Evolutionary conservation across 2,797 vertebrate genomes (phyloP).

Genomic region (Dipus sagitta): DNA sequence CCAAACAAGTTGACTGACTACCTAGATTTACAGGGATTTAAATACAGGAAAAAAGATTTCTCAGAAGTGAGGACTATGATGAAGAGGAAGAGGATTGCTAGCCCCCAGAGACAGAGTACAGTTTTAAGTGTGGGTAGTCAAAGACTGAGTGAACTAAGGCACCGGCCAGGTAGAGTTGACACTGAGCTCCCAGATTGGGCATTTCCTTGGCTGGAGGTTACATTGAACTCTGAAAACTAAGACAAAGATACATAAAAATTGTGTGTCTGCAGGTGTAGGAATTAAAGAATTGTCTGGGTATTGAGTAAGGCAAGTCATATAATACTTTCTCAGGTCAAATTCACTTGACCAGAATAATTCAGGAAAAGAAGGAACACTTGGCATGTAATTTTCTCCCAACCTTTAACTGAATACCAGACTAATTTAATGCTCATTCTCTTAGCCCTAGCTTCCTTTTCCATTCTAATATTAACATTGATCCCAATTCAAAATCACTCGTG

Average conservation of each 20-base stretch:
- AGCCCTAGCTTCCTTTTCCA: background rate
- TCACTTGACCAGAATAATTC: background rate
- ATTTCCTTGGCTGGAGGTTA: conserved; percentile 5
- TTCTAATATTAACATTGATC: conserved; percentile 14
- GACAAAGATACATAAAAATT: background rate
- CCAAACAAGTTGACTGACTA: conserved; percentile 12
- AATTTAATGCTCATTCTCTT: conserved; percentile 25
- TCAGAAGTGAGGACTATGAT: background rate
- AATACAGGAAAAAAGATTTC: background rate
- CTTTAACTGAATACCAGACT: conserved; percentile 4
- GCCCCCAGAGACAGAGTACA: background rate
- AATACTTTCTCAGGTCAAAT: conserved; percentile 41
- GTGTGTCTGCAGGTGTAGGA: background rate
- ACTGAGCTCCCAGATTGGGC: background rate
- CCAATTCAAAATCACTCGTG: conserved; percentile 45
- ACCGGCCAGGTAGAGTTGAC: background rate
- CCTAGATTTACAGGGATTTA: background rate
- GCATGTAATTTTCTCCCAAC: conserved; percentile 4
- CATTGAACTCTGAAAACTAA: background rate
- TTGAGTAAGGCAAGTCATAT: background rate
- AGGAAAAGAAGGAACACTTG: background rate
- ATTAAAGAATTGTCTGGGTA: conserved; percentile 35
- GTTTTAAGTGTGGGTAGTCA: conserved; percentile 1
- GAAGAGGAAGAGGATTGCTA: background rate
- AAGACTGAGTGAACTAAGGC: background rate